Percentiles rank a stretch among this genome's conserved stretches.
Conservation (phyloP, 1,140 invertebrate species). For the Zaprionus nigranus region DNA sequence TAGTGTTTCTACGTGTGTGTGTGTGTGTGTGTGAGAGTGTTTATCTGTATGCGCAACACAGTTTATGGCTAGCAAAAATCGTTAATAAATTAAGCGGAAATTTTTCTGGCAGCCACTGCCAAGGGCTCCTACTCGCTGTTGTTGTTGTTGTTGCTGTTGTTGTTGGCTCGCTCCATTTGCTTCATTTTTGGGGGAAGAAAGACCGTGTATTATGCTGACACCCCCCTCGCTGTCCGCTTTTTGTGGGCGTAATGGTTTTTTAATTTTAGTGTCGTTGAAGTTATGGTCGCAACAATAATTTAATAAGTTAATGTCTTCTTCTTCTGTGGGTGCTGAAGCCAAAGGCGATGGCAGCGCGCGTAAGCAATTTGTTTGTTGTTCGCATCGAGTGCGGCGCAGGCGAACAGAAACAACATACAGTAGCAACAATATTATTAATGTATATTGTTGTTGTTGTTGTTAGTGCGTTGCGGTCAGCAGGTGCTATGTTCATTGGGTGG, state of each 20-base stretch:
- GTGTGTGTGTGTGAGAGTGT: not conserved
- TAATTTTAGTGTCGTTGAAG: conserved; percentile 83
- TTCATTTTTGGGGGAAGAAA: conserved; percentile 45
- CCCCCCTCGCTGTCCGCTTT: conserved; percentile 2
- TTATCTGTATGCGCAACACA: conserved; percentile 37
- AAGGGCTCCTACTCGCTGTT: conserved; percentile 16
- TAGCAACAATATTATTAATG: conserved; percentile 77
- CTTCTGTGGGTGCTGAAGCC: conserved; percentile 10
- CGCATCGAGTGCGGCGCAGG: not conserved
- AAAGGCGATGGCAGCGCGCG: conserved; percentile 49
- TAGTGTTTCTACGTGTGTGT: conserved; percentile 39
- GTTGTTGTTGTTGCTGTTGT: conserved; percentile 4
- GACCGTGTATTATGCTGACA: conserved; percentile 19
- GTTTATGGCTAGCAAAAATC: conserved; percentile 81
- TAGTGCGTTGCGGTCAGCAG: conserved; percentile 60
- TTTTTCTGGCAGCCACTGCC: conserved; percentile 63
- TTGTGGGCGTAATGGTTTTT: conserved; percentile 75
- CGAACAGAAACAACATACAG: conserved; percentile 44
- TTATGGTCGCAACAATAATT: conserved; percentile 81
- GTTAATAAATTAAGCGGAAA: conserved; percentile 84
- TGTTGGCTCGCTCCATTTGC: conserved; percentile 58
- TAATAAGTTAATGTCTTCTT: conserved; percentile 81
- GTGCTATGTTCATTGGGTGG: conserved; percentile 54
- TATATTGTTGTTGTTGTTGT: conserved; percentile 46
- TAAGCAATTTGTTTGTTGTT: conserved; percentile 72